Percentiles rank a stretch among this genome's conserved stretches.
These are phyloP conservation scores for Erythrocebus patas DNA, from an alignment of 2,113 vertebrate genomes.

Conservation along the genomic window DNA sequence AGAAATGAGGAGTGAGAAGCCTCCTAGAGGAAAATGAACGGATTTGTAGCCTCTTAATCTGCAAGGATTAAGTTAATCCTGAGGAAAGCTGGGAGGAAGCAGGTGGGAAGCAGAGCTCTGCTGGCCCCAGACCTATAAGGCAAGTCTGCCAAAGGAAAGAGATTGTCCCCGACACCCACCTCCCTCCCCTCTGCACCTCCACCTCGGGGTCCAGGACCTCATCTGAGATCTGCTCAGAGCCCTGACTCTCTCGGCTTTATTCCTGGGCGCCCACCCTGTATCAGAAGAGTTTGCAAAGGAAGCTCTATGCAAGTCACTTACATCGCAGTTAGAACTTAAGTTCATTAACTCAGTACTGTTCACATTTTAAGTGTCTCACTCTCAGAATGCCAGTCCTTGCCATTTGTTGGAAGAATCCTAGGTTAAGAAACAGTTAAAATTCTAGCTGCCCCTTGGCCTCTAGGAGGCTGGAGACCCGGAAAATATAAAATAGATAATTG, in stretches of 20 bases:
- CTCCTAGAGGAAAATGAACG: not conserved
- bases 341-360: not conserved
- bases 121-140: no score
- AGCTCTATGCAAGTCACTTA: not conserved
- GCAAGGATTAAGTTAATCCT: not conserved
- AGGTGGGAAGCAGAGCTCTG: not conserved
- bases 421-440: not conserved
- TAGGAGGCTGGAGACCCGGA: not conserved
- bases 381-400: not conserved
- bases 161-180: rapidly evolving
- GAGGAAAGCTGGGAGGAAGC: not conserved
- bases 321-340: rapidly evolving
- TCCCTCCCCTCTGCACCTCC: no score
- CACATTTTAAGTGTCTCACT: not conserved
- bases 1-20: not conserved
- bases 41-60: not conserved
- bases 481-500: not conserved
- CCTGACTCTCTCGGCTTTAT: not conserved
- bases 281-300: not conserved
- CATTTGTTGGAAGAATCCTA: not conserved
- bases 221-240: not conserved
- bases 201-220: no score
- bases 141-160: not conserved
- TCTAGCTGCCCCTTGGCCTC: not conserved
- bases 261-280: not conserved